Evolutionary conservation across 2,888 invertebrate genomes (phyloP).

Genomic region (Theretra japonica): DNA sequence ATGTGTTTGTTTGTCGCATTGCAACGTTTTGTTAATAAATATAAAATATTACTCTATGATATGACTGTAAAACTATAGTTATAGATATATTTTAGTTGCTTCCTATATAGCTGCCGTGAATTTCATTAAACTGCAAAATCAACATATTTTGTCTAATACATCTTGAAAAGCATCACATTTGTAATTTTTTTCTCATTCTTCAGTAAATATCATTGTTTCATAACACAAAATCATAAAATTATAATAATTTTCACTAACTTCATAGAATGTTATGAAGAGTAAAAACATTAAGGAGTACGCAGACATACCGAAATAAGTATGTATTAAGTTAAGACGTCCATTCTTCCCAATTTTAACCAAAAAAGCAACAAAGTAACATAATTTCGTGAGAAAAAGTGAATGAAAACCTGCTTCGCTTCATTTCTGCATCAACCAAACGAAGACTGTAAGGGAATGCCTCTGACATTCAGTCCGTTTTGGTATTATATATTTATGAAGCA

Average conservation of each 20-base stretch:
- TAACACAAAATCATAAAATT: not conserved
- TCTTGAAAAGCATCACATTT: not conserved
- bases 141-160: not conserved
- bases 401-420: too few relatives aligned
- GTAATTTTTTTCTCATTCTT: too few relatives aligned
- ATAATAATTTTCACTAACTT: slow-evolving; percentile 14
- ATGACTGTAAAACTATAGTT: slow-evolving; percentile 46
- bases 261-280: not conserved
- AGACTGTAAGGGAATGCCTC: too few relatives aligned
- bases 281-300: not conserved
- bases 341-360: too few relatives aligned
- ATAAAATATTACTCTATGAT: slow-evolving; percentile 52
- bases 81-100: slow-evolving; percentile 23
- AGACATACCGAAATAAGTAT: not conserved
- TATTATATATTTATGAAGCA: too few relatives aligned
- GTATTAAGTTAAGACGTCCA: not conserved
- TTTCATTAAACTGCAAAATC: not conserved
- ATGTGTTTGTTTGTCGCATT: slow-evolving; percentile 25
- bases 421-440: too few relatives aligned
- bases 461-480: too few relatives aligned
- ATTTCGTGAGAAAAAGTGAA: too few relatives aligned
- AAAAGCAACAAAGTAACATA: too few relatives aligned
- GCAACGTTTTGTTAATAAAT: slow-evolving; percentile 30
- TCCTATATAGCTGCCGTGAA: not conserved
- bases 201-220: not conserved